These are phyloP conservation scores for Rhaphigaster nebulosa DNA, from an alignment of 2,888 invertebrate species.

Conservation along the genomic window DNA sequence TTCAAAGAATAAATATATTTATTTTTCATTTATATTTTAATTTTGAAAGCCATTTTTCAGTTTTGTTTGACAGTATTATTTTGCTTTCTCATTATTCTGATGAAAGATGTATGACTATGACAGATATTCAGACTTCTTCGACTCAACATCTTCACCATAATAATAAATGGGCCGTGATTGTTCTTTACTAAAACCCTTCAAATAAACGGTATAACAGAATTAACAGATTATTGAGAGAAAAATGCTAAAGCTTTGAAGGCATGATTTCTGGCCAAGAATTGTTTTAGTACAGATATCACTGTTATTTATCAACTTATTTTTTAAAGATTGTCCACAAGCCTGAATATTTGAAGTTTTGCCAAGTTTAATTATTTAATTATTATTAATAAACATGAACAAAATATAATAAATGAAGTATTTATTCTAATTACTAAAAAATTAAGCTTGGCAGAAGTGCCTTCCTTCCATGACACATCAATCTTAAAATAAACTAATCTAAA, in stretches of 20 bases:
- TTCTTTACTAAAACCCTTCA: not conserved
- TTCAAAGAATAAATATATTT: too few relatives aligned
- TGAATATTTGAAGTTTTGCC: not conserved
- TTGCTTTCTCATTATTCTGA: too few relatives aligned
- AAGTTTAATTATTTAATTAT: not conserved
- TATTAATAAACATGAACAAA: not conserved
- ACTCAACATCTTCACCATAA: not conserved
- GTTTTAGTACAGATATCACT: not conserved
- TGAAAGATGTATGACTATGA: too few relatives aligned
- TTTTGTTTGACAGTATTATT: too few relatives aligned
- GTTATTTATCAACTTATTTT: not conserved
- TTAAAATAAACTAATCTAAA: not conserved
- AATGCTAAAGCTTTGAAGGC: not conserved
- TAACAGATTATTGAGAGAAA: not conserved
- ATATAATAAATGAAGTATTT: not conserved
- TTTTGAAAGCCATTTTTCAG: too few relatives aligned
- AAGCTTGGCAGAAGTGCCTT: not conserved
- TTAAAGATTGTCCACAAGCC: too few relatives aligned
- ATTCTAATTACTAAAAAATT: not conserved
- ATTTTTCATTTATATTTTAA: too few relatives aligned
- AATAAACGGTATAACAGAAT: not conserved
- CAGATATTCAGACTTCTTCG: too few relatives aligned
- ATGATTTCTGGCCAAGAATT: not conserved
- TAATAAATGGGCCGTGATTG: not conserved
- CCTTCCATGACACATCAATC: not conserved